phyloP scores from a whole-genome alignment of 1,140 invertebrate genomes.

The Sesamia nonagrioides region DNA sequence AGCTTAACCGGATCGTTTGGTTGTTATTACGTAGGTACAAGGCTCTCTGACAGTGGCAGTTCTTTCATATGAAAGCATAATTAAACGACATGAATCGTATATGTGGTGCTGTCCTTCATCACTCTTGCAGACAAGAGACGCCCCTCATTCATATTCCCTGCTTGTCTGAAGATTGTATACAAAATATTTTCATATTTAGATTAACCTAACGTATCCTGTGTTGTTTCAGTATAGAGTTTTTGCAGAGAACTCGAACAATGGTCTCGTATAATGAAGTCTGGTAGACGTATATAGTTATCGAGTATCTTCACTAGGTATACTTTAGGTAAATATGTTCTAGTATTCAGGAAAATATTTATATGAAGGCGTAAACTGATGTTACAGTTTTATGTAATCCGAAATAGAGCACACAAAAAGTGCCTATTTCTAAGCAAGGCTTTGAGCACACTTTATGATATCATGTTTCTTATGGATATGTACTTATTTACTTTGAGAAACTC shows the following conservation, averaged over 20 bases:
- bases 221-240: conserved; percentile 47
- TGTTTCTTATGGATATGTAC: background rate
- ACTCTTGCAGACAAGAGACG: conserved; percentile 32
- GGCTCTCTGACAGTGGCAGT: conserved; percentile 2
- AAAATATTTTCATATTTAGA: conserved; percentile 51
- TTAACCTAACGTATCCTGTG: conserved; percentile 39
- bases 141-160: conserved; percentile 42
- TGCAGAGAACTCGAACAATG: conserved; percentile 5
- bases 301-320: background rate
- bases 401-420: conserved; percentile 12
- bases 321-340: background rate
- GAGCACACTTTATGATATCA: background rate
- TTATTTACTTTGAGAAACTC: no score
- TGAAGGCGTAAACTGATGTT: background rate
- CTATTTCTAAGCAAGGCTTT: background rate
- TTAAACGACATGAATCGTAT: conserved; percentile 24
- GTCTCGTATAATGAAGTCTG: conserved; percentile 28
- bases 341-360: background rate
- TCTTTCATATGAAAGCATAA: conserved; percentile 18
- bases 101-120: conserved; percentile 33
- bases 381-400: background rate
- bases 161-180: conserved; percentile 33
- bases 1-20: no score
- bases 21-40: no score
- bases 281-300: background rate